A percentile compares a stretch with the other conserved stretches of the same genome.
These are phyloP conservation scores for Eublepharis macularius DNA, from an alignment of 2,113 vertebrate genomes.

Conservation along the genomic window DNA sequence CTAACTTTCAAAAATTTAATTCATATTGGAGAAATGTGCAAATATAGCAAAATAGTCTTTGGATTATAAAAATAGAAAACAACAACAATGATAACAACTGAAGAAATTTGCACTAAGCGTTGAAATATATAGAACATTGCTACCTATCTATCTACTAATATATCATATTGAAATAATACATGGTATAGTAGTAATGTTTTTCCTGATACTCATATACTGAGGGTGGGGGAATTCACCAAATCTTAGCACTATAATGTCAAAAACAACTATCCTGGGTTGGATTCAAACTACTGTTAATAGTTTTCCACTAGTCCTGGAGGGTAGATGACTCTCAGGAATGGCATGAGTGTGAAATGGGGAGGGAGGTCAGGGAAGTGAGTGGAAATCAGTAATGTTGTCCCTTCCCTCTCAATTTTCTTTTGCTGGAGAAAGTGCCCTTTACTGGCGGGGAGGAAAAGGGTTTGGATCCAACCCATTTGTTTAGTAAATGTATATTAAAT, in stretches of 20 bases:
- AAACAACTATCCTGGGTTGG: slow-evolving; percentile 19
- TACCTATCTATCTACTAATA: slow-evolving; percentile 52
- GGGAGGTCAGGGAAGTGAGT: too few relatives aligned
- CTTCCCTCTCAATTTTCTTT: too few relatives aligned
- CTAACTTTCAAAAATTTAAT: slow-evolving; percentile 60
- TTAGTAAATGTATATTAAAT: slow-evolving; percentile 55
- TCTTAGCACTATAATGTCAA: slow-evolving; percentile 51
- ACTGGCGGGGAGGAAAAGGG: not conserved
- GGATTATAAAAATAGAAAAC: slow-evolving; percentile 75
- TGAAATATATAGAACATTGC: slow-evolving; percentile 59
- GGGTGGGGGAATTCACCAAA: slow-evolving; percentile 3
- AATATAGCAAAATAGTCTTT: slow-evolving; percentile 83
- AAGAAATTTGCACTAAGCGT: slow-evolving; percentile 58
- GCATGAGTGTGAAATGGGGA: too few relatives aligned
- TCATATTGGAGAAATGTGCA: slow-evolving; percentile 74
- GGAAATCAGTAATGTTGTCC: too few relatives aligned
- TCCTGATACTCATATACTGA: slow-evolving; percentile 52
- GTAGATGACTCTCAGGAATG: too few relatives aligned
- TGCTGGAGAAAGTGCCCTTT: too few relatives aligned
- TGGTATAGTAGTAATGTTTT: slow-evolving; percentile 59
- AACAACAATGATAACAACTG: slow-evolving; percentile 58
- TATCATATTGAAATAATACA: slow-evolving; percentile 65
- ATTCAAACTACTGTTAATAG: too few relatives aligned
- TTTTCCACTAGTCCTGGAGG: too few relatives aligned
- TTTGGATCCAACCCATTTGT: not conserved